phyloP scores from a whole-genome alignment of 2,113 vertebrate genomes.

The Stegastes partitus region DNA sequence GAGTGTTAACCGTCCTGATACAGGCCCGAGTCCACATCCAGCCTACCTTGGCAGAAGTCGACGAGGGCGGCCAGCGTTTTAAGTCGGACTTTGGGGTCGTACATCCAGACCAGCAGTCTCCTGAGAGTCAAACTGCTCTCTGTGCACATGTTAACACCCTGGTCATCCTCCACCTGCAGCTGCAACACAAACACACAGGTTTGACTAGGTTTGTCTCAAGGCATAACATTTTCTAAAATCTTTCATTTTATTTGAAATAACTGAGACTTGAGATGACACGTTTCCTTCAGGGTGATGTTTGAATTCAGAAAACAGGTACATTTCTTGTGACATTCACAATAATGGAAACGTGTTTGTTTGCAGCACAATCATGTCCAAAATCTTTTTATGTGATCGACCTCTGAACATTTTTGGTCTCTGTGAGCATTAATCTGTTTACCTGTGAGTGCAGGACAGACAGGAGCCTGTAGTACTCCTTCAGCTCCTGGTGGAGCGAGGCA shows the following conservation, averaged over 20 bases:
- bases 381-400: not conserved
- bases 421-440: constrained; percentile 73
- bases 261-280: too few species aligned
- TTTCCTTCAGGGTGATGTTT: too few species aligned
- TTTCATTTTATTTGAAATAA: too few species aligned
- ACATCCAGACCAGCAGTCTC: constrained; percentile 97
- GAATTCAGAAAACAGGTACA: too few species aligned
- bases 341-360: too few species aligned
- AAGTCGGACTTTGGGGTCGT: constrained; percentile 95
- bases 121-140: constrained; percentile 93
- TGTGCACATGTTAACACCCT: constrained; percentile 89
- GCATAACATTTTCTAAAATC: too few species aligned
- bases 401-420: not conserved
- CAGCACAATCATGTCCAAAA: too few species aligned
- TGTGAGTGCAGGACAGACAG: constrained; percentile 97
- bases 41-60: constrained; percentile 96
- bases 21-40: constrained; percentile 37
- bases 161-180: constrained; percentile 98
- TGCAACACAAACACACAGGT: constrained; percentile 65
- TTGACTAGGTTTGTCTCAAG: too few species aligned
- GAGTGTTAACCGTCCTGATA: too few species aligned
- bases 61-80: constrained; percentile 97
- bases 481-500: constrained; percentile 96
- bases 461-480: constrained; percentile 96
- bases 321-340: too few species aligned